Base-by-base conservation (phyloP, 2,888 invertebrate genomes). In the Caenorhabditis sp. region DNA sequence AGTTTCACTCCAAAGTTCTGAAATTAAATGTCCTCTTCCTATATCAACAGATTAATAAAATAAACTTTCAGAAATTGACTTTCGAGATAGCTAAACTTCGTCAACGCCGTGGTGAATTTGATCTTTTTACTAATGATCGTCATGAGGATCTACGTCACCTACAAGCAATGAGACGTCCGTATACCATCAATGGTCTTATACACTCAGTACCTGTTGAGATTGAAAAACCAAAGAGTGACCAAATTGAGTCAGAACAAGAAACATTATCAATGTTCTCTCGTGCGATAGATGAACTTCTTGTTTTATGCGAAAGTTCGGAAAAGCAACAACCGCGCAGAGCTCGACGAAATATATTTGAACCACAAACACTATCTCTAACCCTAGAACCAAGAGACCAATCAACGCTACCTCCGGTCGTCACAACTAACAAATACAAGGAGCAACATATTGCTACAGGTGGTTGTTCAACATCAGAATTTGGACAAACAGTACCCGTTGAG, bases 31-130 rank as follows among this genome's bases (percentile, higher is more conserved):
- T 12, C n/a, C 14, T 26, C n/a, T n/a, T n/a, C n/a, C n/a, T n/a
- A n/a, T n/a, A n/a, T n/a, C n/a, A n/a, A n/a, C n/a, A n/a, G n/a
- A n/a, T n/a, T n/a, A n/a, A n/a, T n/a, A n/a, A n/a, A n/a, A n/a
- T n/a, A n/a, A n/a, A 27, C 17, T 63, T 71, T 17, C 43, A 71
- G 71, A 58, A 62, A 19, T 36, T 71, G n/a, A 43, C 62, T 24
- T 43, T 61, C n/a, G 71, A 71, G 43, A 71, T 71, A 10, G 61
- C 55, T 4, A 37, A 23, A 1, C 66, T 66, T 31, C 71, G 71
- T 17, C 36, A 50, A 59, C 51, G 66, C 26, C 50, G 66, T 1
- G 71, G 66, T 49, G 8, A 26, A 17, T 21, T 23, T 17, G 17
- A n/a, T n/a, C n/a, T n/a, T n/a, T n/a, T n/a, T n/a, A n/a, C n/a